Evolutionary conservation across 2,113 vertebrate species (phyloP).

Genomic region (Lepus europaeus): DNA sequence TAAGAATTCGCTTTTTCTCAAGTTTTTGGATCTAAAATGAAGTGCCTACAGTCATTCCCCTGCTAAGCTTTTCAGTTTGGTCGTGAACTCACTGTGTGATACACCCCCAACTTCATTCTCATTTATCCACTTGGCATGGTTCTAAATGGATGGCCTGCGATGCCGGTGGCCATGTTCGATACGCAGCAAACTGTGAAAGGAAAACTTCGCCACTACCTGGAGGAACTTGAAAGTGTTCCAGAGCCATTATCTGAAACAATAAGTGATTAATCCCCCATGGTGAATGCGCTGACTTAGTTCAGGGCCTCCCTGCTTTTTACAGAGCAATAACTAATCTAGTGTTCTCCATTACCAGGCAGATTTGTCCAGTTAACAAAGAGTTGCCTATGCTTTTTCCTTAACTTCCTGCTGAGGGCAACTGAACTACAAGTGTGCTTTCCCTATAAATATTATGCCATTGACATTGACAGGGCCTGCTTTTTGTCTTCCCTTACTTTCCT

Average conservation of each 20-base stretch:
- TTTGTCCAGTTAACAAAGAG: not conserved
- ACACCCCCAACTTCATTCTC: not conserved
- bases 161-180: not conserved
- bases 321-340: constrained; percentile 30
- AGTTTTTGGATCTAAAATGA: constrained; percentile 61
- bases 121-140: constrained; percentile 44
- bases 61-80: constrained; percentile 31
- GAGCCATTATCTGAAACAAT: constrained; percentile 63
- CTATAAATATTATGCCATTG: not conserved
- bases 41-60: not conserved
- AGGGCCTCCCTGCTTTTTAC: constrained; percentile 41
- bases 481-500: not conserved
- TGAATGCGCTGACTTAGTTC: constrained; percentile 19
- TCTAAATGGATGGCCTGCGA: not conserved
- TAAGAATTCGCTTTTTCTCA: constrained; percentile 45
- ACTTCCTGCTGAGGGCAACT: not conserved
- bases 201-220: not conserved
- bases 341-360: not conserved
- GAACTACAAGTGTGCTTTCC: not conserved
- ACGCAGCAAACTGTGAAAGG: not conserved
- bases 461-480: not conserved
- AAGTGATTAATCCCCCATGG: not conserved
- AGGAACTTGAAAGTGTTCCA: constrained; percentile 53
- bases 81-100: not conserved
- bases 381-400: not conserved